Conservation (phyloP, 2,888 invertebrate genomes). For the Chrysotoxum bicinctum region DNA sequence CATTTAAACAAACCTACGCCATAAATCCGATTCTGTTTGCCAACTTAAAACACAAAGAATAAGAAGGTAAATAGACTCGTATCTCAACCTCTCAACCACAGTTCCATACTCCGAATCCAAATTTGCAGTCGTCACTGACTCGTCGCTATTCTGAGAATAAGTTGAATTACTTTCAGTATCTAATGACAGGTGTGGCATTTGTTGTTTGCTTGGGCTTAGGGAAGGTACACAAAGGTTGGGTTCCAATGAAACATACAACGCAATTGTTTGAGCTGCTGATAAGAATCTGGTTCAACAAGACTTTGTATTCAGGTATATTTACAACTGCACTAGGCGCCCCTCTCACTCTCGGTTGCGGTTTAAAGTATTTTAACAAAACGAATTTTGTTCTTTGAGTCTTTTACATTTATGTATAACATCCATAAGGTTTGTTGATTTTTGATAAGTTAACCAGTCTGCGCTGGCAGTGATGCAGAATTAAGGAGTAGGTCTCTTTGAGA, state of each 20-base stretch:
- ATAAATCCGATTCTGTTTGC: background rate
- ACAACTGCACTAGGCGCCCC: constrained; percentile 40
- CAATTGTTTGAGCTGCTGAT: constrained; percentile 63
- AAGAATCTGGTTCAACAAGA: constrained; percentile 58
- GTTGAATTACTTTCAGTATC: constrained; percentile 26
- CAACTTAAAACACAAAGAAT: background rate
- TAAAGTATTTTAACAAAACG: background rate
- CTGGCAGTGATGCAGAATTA: constrained; percentile 35
- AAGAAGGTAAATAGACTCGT: too few species aligned
- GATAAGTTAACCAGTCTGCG: constrained; percentile 36
- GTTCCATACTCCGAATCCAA: background rate
- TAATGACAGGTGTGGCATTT: constrained; percentile 68
- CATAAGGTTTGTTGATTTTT: constrained; percentile 49
- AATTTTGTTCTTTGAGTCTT: background rate
- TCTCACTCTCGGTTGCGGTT: constrained; percentile 37
- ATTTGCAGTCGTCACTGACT: constrained; percentile 27
- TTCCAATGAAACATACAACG: constrained; percentile 27
- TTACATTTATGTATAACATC: background rate
- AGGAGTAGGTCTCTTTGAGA: constrained; percentile 6
- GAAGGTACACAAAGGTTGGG: constrained; percentile 20
- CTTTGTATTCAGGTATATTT: background rate
- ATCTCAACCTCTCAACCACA: background rate
- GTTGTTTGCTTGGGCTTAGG: background rate
- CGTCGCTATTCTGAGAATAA: constrained; percentile 42
- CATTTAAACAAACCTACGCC: background rate